Conservation (phyloP, 1,140 invertebrate genomes). For the Adelges cooleyi region DNA sequence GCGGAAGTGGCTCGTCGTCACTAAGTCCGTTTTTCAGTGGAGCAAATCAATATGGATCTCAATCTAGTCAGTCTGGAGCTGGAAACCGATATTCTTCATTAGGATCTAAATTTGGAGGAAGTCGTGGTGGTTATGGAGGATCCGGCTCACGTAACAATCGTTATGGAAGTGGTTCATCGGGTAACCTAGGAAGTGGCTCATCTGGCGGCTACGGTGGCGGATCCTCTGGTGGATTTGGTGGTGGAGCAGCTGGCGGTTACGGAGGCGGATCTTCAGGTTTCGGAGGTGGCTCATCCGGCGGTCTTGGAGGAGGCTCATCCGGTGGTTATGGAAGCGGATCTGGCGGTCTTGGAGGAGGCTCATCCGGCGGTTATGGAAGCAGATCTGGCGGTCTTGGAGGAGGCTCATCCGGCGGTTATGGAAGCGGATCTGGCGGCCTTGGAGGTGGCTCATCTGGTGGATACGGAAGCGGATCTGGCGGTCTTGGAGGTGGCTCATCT, state of each 20-base stretch:
- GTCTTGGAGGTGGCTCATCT: slow-evolving; percentile 1
- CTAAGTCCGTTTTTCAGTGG: slow-evolving; percentile 8
- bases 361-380: neutral
- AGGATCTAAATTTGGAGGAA: slow-evolving; percentile 17
- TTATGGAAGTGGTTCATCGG: neutral
- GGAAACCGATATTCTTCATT: slow-evolving; percentile 10
- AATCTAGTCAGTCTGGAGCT: neutral
- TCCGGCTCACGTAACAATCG: slow-evolving; percentile 8
- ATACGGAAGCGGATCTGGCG: neutral
- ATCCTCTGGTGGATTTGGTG: neutral
- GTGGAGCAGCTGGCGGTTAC: neutral
- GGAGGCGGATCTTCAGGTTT: neutral
- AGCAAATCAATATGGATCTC: slow-evolving; percentile 18
- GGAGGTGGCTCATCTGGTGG: slow-evolving; percentile 3
- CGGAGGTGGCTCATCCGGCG: neutral
- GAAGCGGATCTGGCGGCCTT: neutral
- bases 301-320: neutral
- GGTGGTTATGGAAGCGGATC: neutral
- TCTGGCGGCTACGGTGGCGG: neutral
- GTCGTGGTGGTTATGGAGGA: neutral
- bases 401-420: neutral
- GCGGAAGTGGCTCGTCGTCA: slow-evolving; percentile 2
- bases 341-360: neutral
- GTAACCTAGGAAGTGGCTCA: neutral
- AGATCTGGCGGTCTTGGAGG: neutral